Percentiles rank a stretch among this genome's conserved stretches.
phyloP scores from a whole-genome alignment of 2,888 invertebrate species.

The Argyresthia goedartella region DNA sequence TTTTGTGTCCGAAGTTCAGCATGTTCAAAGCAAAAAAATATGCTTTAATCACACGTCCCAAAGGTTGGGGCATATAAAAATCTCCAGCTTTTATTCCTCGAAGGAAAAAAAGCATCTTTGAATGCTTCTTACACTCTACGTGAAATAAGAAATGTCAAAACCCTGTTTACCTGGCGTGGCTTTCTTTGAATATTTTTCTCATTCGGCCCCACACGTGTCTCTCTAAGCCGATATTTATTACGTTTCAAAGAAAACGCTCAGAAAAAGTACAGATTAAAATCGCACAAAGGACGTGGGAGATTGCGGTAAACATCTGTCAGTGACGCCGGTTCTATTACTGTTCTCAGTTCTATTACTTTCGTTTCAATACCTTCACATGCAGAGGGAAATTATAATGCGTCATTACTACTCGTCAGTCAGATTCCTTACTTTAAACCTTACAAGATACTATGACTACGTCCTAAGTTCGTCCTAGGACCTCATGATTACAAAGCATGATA shows the following conservation, averaged over 20 bases:
- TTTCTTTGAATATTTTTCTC: conserved; percentile 31
- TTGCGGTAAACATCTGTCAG: not conserved
- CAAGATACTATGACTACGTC: too few species aligned
- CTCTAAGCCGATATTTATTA: conserved; percentile 64
- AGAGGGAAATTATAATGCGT: too few species aligned
- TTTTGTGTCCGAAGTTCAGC: too few species aligned
- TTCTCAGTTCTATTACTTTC: too few species aligned
- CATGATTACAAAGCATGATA: too few species aligned
- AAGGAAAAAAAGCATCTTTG: conserved; percentile 53
- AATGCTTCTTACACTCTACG: conserved; percentile 46
- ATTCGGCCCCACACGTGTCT: conserved; percentile 41
- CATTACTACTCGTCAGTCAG: too few species aligned
- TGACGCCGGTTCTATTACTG: too few species aligned
- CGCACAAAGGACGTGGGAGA: not conserved
- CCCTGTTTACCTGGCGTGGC: conserved; percentile 42
- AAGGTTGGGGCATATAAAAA: conserved; percentile 14
- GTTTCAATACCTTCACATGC: too few species aligned
- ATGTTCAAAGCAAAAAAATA: too few species aligned
- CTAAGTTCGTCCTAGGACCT: too few species aligned
- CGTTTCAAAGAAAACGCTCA: conserved; percentile 47
- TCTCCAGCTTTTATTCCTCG: conserved; percentile 45
- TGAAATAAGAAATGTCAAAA: conserved; percentile 52
- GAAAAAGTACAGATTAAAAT: conserved; percentile 44
- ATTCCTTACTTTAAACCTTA: too few species aligned
- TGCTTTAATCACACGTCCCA: not conserved